phyloP scores from a whole-genome alignment of 2,888 invertebrate species.

The Catonia carolina region DNA sequence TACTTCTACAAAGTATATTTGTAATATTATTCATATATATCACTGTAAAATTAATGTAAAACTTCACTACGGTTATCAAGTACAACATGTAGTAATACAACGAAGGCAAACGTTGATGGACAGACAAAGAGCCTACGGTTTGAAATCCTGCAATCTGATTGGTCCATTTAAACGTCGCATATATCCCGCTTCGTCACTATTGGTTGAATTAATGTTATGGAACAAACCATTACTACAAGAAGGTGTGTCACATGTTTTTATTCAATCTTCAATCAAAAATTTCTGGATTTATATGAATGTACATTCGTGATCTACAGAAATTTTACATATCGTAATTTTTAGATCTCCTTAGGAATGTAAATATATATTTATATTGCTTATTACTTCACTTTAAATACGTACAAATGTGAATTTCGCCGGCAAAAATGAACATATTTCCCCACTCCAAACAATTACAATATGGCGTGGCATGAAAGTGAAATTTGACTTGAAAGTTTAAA shows the following conservation, averaged over 20 bases:
- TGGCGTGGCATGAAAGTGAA: neutral
- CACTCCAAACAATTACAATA: neutral
- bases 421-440: neutral
- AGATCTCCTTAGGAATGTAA: neutral
- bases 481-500: neutral
- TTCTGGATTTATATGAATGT: neutral
- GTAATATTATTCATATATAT: conserved; percentile 1
- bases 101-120: conserved; percentile 8
- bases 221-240: neutral
- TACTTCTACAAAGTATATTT: neutral
- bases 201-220: neutral
- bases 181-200: conserved; percentile 1
- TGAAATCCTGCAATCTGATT: neutral
- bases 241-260: conserved; percentile 6
- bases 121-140: conserved; percentile 11
- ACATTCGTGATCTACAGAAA: neutral
- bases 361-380: neutral
- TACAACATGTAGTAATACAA: neutral
- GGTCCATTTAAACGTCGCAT: neutral
- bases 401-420: conserved; percentile 1
- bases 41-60: conserved; percentile 2
- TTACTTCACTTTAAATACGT: neutral
- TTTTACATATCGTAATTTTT: neutral
- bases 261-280: neutral
- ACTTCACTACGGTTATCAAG: neutral